Evolutionary conservation across 2,797 vertebrate genomes (phyloP).

Genomic region (Gadopsis bispinosus): DNA sequence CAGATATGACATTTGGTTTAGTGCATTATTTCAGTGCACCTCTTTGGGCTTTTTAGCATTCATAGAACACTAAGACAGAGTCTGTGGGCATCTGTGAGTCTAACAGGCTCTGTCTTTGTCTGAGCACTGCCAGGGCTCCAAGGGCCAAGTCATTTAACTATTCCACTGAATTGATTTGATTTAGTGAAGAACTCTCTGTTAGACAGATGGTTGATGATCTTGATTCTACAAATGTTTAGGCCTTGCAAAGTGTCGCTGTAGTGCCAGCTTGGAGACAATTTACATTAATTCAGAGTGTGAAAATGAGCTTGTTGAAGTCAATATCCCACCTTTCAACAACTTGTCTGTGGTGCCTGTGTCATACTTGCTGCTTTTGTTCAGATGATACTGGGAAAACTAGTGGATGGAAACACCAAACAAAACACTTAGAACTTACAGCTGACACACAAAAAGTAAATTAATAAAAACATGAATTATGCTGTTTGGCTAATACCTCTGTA

Average conservation of each 20-base stretch:
- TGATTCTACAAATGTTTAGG: background rate
- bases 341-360: constrained; percentile 81
- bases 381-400: constrained; percentile 86
- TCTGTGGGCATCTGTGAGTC: constrained; percentile 9
- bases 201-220: background rate
- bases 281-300: background rate
- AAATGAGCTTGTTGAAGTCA: background rate
- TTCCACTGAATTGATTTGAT: constrained; percentile 54
- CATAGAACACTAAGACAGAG: background rate
- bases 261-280: background rate
- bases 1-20: background rate
- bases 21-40: background rate
- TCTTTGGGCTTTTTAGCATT: constrained; percentile 14
- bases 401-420: constrained; percentile 54
- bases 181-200: constrained; percentile 19
- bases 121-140: constrained; percentile 10
- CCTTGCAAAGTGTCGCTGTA: background rate
- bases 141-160: constrained; percentile 63
- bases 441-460: background rate
- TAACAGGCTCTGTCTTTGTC: constrained; percentile 71
- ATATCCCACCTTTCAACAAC: constrained; percentile 82
- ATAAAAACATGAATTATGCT: background rate
- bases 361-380: constrained; percentile 76
- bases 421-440: background rate
- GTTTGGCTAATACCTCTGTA: background rate